A percentile compares a stretch with the other conserved stretches of the same genome.
Evolutionary conservation across 30 jellyfish, hydroid and myxozoan species (phyloP).

Genomic region (Phacellophora camtschatica): DNA sequence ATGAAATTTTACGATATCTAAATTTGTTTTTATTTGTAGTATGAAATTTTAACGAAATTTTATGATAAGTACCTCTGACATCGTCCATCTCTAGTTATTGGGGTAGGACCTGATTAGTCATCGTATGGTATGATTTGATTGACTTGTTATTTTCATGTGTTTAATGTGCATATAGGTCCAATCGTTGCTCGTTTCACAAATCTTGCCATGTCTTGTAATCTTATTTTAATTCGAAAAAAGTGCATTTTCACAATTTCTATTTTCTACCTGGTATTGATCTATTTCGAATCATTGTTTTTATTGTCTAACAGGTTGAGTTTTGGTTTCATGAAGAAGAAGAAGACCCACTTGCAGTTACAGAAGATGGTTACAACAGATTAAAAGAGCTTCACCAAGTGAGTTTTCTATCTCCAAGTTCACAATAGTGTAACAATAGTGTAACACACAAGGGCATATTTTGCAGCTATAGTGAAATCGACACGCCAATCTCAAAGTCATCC

Average conservation of each 20-base stretch:
- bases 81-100: too few species aligned
- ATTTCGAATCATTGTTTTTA: not conserved
- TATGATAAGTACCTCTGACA: too few species aligned
- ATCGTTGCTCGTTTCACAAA: not conserved
- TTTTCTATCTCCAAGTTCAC: too few species aligned
- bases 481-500: too few species aligned
- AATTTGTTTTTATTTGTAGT: too few species aligned
- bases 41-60: too few species aligned
- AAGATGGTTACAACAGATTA: constrained; percentile 63
- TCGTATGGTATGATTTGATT: not conserved
- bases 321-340: constrained; percentile 67
- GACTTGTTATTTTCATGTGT: not conserved
- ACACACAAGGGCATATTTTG: too few species aligned
- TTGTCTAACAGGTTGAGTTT: constrained; percentile 34
- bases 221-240: too few species aligned
- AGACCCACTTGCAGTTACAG: constrained; percentile 34
- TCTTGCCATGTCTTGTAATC: not conserved
- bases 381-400: constrained; percentile 53
- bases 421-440: too few species aligned
- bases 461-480: too few species aligned
- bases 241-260: not conserved
- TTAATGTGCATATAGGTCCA: not conserved
- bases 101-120: too few species aligned
- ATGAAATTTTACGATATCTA: too few species aligned
- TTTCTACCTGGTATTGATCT: not conserved